These are phyloP conservation scores for Pachliopta kotzebuea DNA, from an alignment of 2,888 invertebrate species.

Conservation along the genomic window DNA sequence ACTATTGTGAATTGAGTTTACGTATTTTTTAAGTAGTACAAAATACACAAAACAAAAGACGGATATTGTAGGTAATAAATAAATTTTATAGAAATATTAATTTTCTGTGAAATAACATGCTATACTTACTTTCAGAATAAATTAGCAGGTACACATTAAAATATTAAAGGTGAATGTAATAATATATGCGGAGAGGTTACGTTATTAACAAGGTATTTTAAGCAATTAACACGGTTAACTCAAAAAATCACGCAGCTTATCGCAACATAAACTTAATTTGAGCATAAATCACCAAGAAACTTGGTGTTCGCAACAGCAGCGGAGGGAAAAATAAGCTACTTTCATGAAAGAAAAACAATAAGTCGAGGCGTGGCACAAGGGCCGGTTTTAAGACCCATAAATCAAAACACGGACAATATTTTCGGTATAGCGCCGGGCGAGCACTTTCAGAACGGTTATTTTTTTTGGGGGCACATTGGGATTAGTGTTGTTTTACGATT, in stretches of 20 bases:
- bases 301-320: conserved; percentile 53
- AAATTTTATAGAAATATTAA: no score
- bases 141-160: conserved; percentile 3
- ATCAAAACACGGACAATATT: conserved; percentile 74
- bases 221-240: conserved; percentile 39
- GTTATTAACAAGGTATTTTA: conserved; percentile 28
- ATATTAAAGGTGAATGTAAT: background rate
- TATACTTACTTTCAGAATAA: background rate
- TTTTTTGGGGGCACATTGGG: conserved; percentile 65
- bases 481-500: conserved; percentile 75
- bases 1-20: no score
- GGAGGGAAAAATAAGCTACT: conserved; percentile 65
- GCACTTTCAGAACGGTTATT: conserved; percentile 61
- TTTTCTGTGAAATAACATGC: background rate
- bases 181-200: conserved; percentile 13
- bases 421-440: conserved; percentile 59
- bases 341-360: conserved; percentile 77
- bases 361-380: conserved; percentile 66
- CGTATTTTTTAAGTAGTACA: no score
- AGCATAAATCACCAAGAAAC: conserved; percentile 46
- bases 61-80: no score
- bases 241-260: conserved; percentile 49
- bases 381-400: conserved; percentile 75
- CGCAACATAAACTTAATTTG: conserved; percentile 58
- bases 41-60: no score